Evolutionary conservation across 2,888 invertebrate species (phyloP).

Genomic region (Fragum fragum): DNA sequence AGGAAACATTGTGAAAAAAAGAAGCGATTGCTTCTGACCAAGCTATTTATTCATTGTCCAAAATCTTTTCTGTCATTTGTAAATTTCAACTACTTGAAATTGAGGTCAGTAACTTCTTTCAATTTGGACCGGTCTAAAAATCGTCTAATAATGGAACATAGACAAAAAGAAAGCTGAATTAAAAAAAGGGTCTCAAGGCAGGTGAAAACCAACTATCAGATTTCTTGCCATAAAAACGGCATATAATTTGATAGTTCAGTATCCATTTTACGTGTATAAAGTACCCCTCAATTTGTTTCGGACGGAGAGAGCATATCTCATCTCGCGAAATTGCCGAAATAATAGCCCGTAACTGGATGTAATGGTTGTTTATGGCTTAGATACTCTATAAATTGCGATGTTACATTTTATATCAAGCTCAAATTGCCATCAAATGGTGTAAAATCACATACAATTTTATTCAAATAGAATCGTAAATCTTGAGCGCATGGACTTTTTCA

Average conservation of each 20-base stretch:
- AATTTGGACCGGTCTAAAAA: no score
- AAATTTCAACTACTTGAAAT: no score
- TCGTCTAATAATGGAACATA: no score
- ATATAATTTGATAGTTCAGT: constrained; percentile 22
- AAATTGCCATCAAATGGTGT: constrained; percentile 42
- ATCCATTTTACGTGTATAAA: constrained; percentile 27
- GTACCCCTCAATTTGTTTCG: constrained; percentile 44
- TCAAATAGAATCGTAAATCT: constrained; percentile 52
- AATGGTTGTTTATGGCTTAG: constrained; percentile 48
- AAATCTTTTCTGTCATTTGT: no score
- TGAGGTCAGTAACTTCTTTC: no score
- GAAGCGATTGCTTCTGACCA: no score
- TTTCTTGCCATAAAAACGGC: constrained; percentile 21
- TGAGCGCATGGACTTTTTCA: constrained; percentile 5
- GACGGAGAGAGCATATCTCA: constrained; percentile 38
- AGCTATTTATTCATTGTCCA: no score
- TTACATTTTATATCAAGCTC: constrained; percentile 57
- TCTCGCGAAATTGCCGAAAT: constrained; percentile 38
- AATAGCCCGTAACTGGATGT: constrained; percentile 37
- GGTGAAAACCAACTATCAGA: constrained; percentile 10
- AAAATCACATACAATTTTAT: constrained; percentile 46
- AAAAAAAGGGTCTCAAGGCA: not conserved
- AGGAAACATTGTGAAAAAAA: no score
- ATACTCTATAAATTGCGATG: constrained; percentile 49
- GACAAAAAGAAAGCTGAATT: no score